Conservation (phyloP, 2,797 vertebrate species). For the Leuciscus waleckii region DNA sequence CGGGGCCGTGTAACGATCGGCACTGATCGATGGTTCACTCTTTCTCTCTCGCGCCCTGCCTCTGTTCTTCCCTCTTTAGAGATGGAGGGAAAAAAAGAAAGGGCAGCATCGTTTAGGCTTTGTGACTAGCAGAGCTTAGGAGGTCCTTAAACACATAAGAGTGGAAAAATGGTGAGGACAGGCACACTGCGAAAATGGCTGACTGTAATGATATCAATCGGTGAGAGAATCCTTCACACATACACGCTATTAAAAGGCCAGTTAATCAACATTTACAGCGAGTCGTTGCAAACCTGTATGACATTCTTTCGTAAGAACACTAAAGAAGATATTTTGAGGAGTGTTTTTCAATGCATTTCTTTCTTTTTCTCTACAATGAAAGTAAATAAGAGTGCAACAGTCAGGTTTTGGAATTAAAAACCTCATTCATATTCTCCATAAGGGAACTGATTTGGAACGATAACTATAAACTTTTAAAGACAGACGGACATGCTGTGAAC, state of each 20-base stretch:
- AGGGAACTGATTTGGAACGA: neutral
- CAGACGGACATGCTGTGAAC: neutral
- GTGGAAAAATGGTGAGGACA: conserved; percentile 34
- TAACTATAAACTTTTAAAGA: conserved; percentile 9
- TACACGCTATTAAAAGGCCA: neutral
- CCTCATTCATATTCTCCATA: neutral
- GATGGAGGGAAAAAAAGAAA: conserved; percentile 58
- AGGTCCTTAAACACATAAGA: conserved; percentile 60
- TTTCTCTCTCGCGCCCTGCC: conserved; percentile 61
- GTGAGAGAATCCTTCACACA: conserved; percentile 40
- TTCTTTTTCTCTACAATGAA: conserved; percentile 5
- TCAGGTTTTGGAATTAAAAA: conserved; percentile 5
- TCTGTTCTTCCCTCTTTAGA: conserved; percentile 55
- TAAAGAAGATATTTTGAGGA: neutral
- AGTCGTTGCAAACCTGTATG: neutral
- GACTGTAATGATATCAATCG: conserved; percentile 45
- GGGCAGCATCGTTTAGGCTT: conserved; percentile 61
- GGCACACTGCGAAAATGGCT: conserved; percentile 50
- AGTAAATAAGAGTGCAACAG: neutral
- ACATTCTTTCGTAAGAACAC: neutral
- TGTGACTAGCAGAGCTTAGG: conserved; percentile 52
- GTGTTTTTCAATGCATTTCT: neutral
- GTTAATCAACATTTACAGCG: neutral
- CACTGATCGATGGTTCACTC: conserved; percentile 79
- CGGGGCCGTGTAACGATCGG: conserved; percentile 77